Evolutionary conservation across 2,888 invertebrate species (phyloP).

Genomic region (Eilema griseolum): DNA sequence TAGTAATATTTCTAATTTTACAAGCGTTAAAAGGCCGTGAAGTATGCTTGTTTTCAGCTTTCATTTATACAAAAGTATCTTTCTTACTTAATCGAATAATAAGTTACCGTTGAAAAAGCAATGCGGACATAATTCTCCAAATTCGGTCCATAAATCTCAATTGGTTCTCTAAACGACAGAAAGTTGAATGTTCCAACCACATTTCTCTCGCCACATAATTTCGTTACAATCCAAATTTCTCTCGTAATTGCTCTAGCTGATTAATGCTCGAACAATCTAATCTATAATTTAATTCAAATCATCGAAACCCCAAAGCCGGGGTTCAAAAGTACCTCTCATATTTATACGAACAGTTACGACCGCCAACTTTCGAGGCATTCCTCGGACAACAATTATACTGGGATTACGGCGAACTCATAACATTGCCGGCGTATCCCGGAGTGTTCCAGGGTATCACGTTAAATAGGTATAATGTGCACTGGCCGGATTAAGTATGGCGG

Average conservation of each 20-base stretch:
- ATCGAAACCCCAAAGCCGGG: constrained; percentile 44
- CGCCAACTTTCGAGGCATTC: constrained; percentile 74
- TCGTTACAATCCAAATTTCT: constrained; percentile 12
- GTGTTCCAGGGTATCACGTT: constrained; percentile 74
- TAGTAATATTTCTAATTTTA: not conserved
- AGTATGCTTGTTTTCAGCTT: not conserved
- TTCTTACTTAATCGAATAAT: not conserved
- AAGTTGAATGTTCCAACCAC: constrained; percentile 12
- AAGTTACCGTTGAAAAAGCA: not conserved
- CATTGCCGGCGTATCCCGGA: constrained; percentile 62
- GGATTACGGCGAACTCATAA: constrained; percentile 83
- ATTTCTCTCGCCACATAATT: constrained; percentile 13
- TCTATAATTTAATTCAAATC: constrained; percentile 57
- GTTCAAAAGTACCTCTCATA: constrained; percentile 59
- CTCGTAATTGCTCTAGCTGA: constrained; percentile 23
- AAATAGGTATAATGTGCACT: constrained; percentile 82
- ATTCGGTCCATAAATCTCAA: constrained; percentile 10
- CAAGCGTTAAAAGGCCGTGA: not conserved
- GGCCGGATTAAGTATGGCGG: constrained; percentile 73
- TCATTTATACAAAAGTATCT: not conserved
- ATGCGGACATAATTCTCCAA: not conserved
- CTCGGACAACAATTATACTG: constrained; percentile 82
- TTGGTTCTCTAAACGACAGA: constrained; percentile 10
- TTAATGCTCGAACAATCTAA: constrained; percentile 42
- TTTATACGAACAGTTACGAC: constrained; percentile 69